Base-by-base conservation (phyloP, 2,888 invertebrate species). In the Muschampia plurimacula region DNA sequence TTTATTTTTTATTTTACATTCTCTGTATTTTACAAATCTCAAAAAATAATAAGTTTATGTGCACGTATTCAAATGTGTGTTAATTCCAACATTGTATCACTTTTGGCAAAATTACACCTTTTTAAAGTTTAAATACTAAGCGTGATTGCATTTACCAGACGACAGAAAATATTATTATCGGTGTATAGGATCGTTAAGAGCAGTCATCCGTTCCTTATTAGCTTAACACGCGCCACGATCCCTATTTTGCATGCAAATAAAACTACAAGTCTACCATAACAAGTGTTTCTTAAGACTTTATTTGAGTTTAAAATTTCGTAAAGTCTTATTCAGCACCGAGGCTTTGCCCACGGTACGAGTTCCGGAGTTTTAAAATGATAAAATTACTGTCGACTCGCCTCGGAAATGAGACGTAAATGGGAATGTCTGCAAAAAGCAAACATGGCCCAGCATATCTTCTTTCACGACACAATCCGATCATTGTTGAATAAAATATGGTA, bases 241-340 rank as follows among this genome's bases (percentile, higher is more conserved):
- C 89, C 90, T 90, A 92, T 91, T 89, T 84, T 81, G 86, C 85
- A 90, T 91, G 88, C 86, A 88, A 91, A 93, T 93, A 93, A 91
- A 89, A 91, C 88, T 89, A 88, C 88, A 89, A 88, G 85, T 84
- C 88, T 83, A 84, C 88, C 89, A 92, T 93, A 92, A 93, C 92
- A 85, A 90, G 86, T 83, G 83, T 89, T 92, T 93, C 92, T 92
- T 91, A 91, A 92, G 91, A 90, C 91, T 92, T 92, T 91, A 92
- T 91, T 86, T 81, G 85, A 84, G 76, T 91, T 93, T 90, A 90
- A 92, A 90, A 91, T 90, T 92, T 89, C 89, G 88, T 93, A 90
- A 93, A 90, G 89, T 90, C 92, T 92, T 92, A 93, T 88, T 92
- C 90, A 92, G 83, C 81, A 77, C 69, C 81, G 76, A 75, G 69